phyloP scores from a whole-genome alignment of 2,797 vertebrate genomes.

The Carduelis carduelis region DNA sequence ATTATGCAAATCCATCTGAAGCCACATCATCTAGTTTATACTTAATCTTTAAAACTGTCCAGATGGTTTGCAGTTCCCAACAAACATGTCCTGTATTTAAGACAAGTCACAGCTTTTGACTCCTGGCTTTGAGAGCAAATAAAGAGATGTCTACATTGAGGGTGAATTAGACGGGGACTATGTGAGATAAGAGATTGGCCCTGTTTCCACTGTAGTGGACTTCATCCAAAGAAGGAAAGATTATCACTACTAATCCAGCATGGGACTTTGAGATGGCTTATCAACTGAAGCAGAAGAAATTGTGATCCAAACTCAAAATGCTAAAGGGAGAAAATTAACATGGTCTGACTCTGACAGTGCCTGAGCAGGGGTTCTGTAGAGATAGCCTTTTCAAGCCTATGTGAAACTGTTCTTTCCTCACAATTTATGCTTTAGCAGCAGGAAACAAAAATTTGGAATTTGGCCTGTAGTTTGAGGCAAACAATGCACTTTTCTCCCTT shows the following conservation, averaged over 20 bases:
- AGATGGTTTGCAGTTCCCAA: not conserved
- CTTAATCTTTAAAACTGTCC: not conserved
- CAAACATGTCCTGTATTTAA: not conserved
- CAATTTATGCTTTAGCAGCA: not conserved
- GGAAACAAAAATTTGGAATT: not conserved
- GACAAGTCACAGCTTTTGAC: not conserved
- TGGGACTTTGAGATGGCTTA: not conserved
- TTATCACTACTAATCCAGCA: not conserved
- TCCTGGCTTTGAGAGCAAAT: conserved; percentile 12
- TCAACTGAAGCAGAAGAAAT: conserved; percentile 16
- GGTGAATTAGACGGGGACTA: not conserved
- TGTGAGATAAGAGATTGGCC: not conserved
- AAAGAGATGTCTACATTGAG: not conserved
- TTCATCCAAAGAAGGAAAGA: conserved; percentile 21
- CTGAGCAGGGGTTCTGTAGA: not conserved
- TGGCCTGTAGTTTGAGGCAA: not conserved
- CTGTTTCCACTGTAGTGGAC: not conserved
- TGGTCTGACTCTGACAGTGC: not conserved
- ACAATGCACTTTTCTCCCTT: not conserved
- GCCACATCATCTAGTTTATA: not conserved
- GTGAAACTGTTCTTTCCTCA: not conserved
- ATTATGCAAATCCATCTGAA: not conserved
- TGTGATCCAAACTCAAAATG: not conserved
- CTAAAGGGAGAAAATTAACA: not conserved
- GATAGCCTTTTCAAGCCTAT: not conserved